These are phyloP conservation scores for Battus philenor DNA, from an alignment of 1,140 invertebrate genomes.

Conservation along the genomic window DNA sequence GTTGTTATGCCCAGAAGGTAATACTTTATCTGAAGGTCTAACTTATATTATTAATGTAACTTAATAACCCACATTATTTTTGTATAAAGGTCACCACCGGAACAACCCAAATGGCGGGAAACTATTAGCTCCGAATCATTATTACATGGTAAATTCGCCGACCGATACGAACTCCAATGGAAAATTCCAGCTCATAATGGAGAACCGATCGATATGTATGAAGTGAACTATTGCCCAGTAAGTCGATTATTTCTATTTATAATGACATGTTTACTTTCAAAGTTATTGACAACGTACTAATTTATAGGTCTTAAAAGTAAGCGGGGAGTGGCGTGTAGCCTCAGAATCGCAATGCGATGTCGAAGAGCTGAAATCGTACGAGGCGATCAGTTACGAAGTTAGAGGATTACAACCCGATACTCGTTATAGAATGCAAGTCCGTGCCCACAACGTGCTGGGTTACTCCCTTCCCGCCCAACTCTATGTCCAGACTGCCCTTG, in stretches of 20 bases:
- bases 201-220: conserved; percentile 89
- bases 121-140: conserved; percentile 58
- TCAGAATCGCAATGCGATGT: conserved; percentile 77
- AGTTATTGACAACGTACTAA: too few relatives aligned
- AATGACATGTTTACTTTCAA: not conserved
- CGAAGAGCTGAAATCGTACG: conserved; percentile 76
- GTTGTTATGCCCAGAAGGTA: conserved; percentile 77
- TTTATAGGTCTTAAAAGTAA: conserved; percentile 77
- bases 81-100: conserved; percentile 52
- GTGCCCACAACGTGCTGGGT: conserved; percentile 90
- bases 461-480: conserved; percentile 84
- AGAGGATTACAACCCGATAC: conserved; percentile 83
- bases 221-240: conserved; percentile 88
- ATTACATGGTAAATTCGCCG: conserved; percentile 77
- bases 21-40: too few relatives aligned
- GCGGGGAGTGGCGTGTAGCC: conserved; percentile 79
- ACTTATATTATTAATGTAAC: too few relatives aligned
- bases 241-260: too few relatives aligned
- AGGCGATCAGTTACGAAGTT: conserved; percentile 81
- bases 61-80: too few relatives aligned
- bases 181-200: conserved; percentile 90
- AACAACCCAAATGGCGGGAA: conserved; percentile 68
- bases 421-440: conserved; percentile 87
- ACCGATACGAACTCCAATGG: conserved; percentile 89
- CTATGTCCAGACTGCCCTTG: conserved; percentile 88